Percentiles rank a stretch among this genome's conserved stretches.
Evolutionary conservation across 2,888 invertebrate genomes (phyloP).

Genomic region (Dermolepida albohirtum): DNA sequence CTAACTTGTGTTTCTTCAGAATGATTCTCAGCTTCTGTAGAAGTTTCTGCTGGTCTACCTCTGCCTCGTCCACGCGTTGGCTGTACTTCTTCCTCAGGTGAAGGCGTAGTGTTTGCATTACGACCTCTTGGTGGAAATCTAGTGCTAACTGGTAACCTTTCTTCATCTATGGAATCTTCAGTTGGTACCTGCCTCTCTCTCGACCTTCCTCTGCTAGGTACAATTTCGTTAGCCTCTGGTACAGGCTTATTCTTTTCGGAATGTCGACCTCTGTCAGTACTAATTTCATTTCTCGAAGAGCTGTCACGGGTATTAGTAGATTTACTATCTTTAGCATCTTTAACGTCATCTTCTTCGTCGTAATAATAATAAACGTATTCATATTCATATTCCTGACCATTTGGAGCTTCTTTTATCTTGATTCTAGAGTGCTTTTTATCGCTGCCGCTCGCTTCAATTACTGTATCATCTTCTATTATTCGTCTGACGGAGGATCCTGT

Average conservation of each 20-base stretch:
- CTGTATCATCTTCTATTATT: conserved; percentile 54
- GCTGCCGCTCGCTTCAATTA: conserved; percentile 73
- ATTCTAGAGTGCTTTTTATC: conserved; percentile 79
- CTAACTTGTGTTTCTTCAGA: conserved; percentile 63
- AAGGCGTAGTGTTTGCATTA: conserved; percentile 69
- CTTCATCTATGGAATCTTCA: conserved; percentile 69
- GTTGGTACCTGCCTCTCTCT: conserved; percentile 62
- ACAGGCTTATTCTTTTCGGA: conserved; percentile 58
- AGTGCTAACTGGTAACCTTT: conserved; percentile 83
- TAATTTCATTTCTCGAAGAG: conserved; percentile 67
- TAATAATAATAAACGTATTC: conserved; percentile 93
- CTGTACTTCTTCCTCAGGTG: conserved; percentile 59
- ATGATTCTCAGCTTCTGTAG: conserved; percentile 56
- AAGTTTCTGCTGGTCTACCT: conserved; percentile 61
- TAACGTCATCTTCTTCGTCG: conserved; percentile 78
- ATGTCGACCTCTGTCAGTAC: conserved; percentile 57
- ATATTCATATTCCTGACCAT: conserved; percentile 91
- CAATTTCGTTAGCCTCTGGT: conserved; percentile 76
- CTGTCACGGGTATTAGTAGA: conserved; percentile 72
- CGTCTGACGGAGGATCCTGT: conserved; percentile 62
- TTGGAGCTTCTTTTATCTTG: conserved; percentile 88
- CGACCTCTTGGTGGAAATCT: conserved; percentile 82
- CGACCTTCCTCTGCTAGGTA: conserved; percentile 68
- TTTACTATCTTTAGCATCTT: conserved; percentile 59
- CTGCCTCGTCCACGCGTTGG: conserved; percentile 62